Conservation (phyloP, 2,113 vertebrate genomes). For the Erpornis zantholeuca region DNA sequence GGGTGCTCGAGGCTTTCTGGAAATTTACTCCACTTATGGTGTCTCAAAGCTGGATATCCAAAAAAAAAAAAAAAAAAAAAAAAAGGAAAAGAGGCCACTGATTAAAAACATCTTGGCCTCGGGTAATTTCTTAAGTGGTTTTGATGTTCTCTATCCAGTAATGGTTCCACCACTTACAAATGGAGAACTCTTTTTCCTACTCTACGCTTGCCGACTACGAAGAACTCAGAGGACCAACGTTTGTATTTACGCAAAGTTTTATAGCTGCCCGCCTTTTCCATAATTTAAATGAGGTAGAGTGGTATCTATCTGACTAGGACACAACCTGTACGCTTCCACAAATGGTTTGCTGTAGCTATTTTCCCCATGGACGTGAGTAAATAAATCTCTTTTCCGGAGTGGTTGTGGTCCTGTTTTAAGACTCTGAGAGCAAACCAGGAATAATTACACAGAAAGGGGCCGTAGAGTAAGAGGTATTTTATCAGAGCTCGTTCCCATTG, state of each 20-base stretch:
- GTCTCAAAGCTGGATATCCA: conserved; percentile 38
- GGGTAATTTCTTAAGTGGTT: neutral
- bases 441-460: neutral
- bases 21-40: neutral
- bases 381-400: conserved; percentile 68
- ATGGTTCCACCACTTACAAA: conserved; percentile 42
- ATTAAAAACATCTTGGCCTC: neutral
- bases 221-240: conserved; percentile 74
- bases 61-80: neutral
- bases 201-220: conserved; percentile 36
- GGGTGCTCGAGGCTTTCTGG: conserved; percentile 44
- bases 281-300: conserved; percentile 9
- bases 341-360: conserved; percentile 56
- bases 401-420: conserved; percentile 65
- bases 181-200: conserved; percentile 58
- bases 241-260: conserved; percentile 61
- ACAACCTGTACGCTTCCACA: conserved; percentile 42
- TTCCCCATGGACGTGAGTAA: conserved; percentile 51
- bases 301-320: conserved; percentile 23
- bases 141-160: conserved; percentile 1
- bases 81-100: neutral
- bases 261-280: conserved; percentile 56
- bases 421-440: conserved; percentile 38
- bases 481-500: neutral
- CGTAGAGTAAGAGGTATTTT: neutral